Percentiles rank a stretch among this genome's conserved stretches.
These are phyloP conservation scores for Dendroctonus valens DNA, from an alignment of 1,140 invertebrate genomes.

Conservation along the genomic window DNA sequence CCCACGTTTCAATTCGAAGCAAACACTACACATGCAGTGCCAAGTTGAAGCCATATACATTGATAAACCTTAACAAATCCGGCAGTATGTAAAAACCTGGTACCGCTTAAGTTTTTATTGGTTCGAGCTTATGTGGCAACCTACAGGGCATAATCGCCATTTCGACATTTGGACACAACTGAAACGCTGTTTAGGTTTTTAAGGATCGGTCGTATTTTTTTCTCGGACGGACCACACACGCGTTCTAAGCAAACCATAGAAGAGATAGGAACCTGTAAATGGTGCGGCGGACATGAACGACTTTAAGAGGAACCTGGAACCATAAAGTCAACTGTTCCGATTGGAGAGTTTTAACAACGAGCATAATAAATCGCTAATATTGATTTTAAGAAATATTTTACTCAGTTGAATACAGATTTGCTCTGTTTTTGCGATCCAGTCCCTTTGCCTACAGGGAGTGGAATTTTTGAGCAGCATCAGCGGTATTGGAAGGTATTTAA, in stretches of 20 bases:
- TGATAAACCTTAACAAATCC: too few species aligned
- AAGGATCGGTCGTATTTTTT: constrained; percentile 23
- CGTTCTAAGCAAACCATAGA: constrained; percentile 23
- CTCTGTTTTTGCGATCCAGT: too few species aligned
- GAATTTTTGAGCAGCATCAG: too few species aligned
- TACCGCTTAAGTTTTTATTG: neutral
- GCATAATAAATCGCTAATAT: neutral
- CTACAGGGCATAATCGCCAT: constrained; percentile 1
- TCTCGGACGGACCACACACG: constrained; percentile 9
- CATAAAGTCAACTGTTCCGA: constrained; percentile 22
- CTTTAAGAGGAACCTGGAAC: constrained; percentile 22
- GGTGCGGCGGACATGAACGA: constrained; percentile 17
- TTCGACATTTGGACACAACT: constrained; percentile 15
- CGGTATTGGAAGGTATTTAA: too few species aligned
- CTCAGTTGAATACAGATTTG: neutral
- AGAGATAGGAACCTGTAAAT: constrained; percentile 16
- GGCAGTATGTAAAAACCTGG: neutral
- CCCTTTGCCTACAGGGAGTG: too few species aligned
- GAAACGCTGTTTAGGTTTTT: constrained; percentile 20
- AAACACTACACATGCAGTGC: too few species aligned
- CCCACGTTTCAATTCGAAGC: too few species aligned
- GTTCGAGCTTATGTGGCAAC: neutral
- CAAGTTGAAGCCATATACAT: too few species aligned
- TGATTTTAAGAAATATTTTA: neutral
- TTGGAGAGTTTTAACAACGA: constrained; percentile 10